These are phyloP conservation scores for Megaceryle alcyon DNA, from an alignment of 2,797 vertebrate species.

Conservation along the genomic window DNA sequence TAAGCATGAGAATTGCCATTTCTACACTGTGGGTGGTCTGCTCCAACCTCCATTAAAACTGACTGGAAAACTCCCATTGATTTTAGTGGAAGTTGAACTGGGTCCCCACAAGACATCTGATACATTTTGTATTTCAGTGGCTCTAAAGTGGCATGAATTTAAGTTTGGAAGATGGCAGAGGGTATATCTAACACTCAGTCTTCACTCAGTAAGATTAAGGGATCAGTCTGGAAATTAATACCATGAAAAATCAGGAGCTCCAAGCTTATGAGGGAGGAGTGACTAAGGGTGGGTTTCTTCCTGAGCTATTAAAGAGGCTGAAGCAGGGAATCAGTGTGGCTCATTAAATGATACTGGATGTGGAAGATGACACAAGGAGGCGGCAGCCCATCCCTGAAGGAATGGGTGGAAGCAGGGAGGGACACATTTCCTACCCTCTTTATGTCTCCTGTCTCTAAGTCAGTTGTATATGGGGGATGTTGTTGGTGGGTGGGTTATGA, in stretches of 20 bases:
- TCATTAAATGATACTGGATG: background rate
- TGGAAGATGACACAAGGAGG: background rate
- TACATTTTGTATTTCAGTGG: background rate
- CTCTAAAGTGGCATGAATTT: background rate
- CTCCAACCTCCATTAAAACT: background rate
- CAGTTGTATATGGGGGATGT: accelerated
- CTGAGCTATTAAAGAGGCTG: background rate
- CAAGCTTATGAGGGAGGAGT: background rate
- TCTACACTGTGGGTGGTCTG: background rate
- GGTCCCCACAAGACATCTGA: background rate
- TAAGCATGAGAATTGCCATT: background rate
- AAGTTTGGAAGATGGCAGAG: background rate
- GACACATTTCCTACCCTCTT: background rate
- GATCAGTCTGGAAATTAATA: background rate
- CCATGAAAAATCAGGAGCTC: background rate
- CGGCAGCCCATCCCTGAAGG: background rate
- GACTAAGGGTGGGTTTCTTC: background rate
- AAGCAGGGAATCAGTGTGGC: background rate
- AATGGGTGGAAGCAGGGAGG: background rate
- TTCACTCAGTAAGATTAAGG: background rate
- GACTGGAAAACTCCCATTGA: background rate
- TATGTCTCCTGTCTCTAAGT: background rate
- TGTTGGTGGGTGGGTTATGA: background rate
- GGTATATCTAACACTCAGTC: background rate
- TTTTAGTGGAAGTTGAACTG: background rate